Evolutionary conservation across 2,797 vertebrate genomes (phyloP).

Genomic region (Chaetodon trifasciatus): DNA sequence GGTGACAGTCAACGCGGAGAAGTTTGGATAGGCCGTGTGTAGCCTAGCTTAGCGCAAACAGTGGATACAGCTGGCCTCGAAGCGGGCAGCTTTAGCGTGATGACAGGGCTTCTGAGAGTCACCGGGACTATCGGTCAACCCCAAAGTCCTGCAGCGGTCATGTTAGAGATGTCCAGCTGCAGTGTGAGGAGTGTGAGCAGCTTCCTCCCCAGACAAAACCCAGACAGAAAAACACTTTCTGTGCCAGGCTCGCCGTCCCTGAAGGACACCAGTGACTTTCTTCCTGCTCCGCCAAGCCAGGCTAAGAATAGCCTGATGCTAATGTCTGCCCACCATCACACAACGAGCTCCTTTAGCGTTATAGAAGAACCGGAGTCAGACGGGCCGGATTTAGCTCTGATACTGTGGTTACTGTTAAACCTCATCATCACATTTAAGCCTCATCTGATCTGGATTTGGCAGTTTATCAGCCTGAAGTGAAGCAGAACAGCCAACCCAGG

Average conservation of each 20-base stretch:
- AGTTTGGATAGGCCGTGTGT: not conserved
- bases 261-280: constrained; percentile 50
- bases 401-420: constrained; percentile 21
- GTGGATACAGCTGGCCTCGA: too few species aligned
- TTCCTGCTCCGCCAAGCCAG: constrained; percentile 26
- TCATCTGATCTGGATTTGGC: not conserved
- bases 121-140: not conserved
- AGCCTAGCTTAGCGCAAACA: not conserved
- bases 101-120: not conserved
- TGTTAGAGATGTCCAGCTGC: constrained; percentile 22
- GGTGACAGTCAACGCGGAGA: not conserved
- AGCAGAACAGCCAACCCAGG: not conserved
- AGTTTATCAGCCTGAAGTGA: not conserved
- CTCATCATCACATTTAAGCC: not conserved
- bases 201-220: constrained; percentile 38
- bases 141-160: not conserved
- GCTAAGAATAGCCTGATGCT: constrained; percentile 67
- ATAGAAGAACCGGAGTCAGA: constrained; percentile 12
- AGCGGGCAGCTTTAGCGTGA: not conserved
- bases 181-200: constrained; percentile 7
- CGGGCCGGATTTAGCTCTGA: constrained; percentile 5
- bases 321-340: constrained; percentile 52
- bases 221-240: constrained; percentile 60
- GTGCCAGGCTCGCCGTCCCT: constrained; percentile 41
- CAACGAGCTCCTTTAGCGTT: constrained; percentile 70